Evolutionary conservation across 2,113 vertebrate genomes (phyloP).

Genomic region (Sinocyclocheilus grahami): DNA sequence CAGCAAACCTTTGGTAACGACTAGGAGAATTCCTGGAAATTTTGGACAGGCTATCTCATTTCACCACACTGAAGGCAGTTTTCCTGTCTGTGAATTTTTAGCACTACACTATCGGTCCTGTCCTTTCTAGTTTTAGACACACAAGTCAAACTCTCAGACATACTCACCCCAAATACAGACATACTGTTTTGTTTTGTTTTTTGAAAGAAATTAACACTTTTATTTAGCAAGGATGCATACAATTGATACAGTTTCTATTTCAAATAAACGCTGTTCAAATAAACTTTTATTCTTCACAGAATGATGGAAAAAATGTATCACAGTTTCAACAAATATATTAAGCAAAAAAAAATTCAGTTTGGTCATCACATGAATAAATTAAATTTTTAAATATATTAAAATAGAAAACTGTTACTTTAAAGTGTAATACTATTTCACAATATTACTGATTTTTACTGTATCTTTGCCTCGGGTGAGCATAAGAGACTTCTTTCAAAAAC

Average conservation of each 20-base stretch:
- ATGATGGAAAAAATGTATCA: background rate
- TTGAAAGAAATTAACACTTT: too few species aligned
- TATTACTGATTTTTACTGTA: too few species aligned
- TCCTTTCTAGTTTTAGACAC: constrained; percentile 58
- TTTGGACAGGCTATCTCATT: constrained; percentile 68
- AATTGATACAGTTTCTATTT: background rate
- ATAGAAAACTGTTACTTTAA: too few species aligned
- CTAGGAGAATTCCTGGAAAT: constrained; percentile 50
- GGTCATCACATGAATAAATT: too few species aligned
- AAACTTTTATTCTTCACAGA: background rate
- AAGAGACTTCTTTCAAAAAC: too few species aligned
- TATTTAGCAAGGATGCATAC: background rate
- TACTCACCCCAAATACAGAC: too few species aligned
- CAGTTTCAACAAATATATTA: background rate
- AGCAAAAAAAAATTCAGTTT: too few species aligned
- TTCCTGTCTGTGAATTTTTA: constrained; percentile 67
- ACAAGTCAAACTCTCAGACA: constrained; percentile 56
- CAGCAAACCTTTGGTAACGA: too few species aligned
- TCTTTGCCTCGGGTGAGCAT: too few species aligned
- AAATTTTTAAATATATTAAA: too few species aligned
- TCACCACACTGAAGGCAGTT: constrained; percentile 68
- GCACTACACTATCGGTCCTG: constrained; percentile 27
- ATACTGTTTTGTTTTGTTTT: too few species aligned
- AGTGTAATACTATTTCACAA: too few species aligned
- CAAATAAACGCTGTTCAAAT: background rate